phyloP scores from a whole-genome alignment of 2,797 vertebrate genomes.

The Ctenosaura bakeri region DNA sequence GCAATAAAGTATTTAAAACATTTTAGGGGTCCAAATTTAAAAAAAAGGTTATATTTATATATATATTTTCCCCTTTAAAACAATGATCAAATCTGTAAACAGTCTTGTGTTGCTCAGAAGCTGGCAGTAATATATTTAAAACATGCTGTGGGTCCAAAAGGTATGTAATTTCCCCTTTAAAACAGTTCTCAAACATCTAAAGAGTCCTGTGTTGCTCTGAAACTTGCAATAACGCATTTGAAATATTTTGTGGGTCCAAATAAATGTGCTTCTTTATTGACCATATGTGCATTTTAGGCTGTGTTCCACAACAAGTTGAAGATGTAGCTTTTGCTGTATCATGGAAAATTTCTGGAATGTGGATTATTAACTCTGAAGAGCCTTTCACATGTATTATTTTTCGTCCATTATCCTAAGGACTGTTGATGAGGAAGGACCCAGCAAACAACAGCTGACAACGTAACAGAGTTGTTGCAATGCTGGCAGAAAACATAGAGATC shows the following conservation, averaged over 20 bases:
- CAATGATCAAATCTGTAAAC: too few relatives aligned
- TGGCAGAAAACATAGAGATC: slow-evolving; percentile 39
- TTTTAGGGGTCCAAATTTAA: too few relatives aligned
- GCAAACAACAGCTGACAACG: slow-evolving; percentile 36
- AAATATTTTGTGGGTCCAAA: too few relatives aligned
- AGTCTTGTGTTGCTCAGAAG: not conserved
- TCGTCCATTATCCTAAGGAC: not conserved
- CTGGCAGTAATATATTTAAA: not conserved
- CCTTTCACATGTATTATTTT: slow-evolving; percentile 27
- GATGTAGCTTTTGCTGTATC: not conserved
- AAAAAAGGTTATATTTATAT: too few relatives aligned
- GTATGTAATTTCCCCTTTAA: not conserved
- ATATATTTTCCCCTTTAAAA: not conserved
- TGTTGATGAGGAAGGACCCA: slow-evolving; percentile 21
- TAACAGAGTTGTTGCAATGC: slow-evolving; percentile 52
- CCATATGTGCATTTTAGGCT: not conserved
- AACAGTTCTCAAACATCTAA: not conserved
- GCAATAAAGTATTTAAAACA: not conserved
- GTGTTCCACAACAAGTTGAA: not conserved
- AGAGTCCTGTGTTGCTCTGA: not conserved
- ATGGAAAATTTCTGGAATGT: not conserved
- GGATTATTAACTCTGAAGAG: not conserved
- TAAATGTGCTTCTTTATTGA: not conserved
- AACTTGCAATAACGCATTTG: not conserved
- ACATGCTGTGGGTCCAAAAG: too few relatives aligned